Evolutionary conservation across 1,140 invertebrate species (phyloP).

Genomic region (Maniola jurtina): DNA sequence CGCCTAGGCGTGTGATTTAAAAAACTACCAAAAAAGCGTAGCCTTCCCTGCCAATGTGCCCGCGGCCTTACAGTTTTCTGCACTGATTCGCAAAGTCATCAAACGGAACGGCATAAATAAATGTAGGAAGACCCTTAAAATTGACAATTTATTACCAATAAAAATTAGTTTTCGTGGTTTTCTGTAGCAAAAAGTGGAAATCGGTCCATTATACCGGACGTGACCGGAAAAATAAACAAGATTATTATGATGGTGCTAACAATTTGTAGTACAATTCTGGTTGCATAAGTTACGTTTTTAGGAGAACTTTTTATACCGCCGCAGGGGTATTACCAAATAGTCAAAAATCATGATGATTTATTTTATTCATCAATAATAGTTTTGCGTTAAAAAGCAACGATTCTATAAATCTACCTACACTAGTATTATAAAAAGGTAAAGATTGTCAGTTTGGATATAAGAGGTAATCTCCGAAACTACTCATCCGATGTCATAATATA

Average conservation of each 20-base stretch:
- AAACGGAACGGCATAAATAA: not conserved
- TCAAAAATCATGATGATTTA: not conserved
- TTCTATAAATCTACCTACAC: too few relatives aligned
- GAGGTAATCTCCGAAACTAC: too few relatives aligned
- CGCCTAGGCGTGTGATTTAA: not conserved
- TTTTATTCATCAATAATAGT: too few relatives aligned
- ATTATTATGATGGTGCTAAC: constrained; percentile 6
- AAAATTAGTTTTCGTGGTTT: constrained; percentile 6
- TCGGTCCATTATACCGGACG: not conserved
- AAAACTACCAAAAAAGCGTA: not conserved
- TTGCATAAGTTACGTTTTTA: not conserved
- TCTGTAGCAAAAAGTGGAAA: constrained; percentile 1
- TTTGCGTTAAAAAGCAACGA: too few relatives aligned
- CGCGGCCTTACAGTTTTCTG: not conserved
- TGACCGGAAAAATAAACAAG: constrained; percentile 5
- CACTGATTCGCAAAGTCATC: not conserved
- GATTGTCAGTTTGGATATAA: too few relatives aligned
- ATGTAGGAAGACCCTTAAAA: constrained; percentile 1
- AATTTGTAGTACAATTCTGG: constrained; percentile 8
- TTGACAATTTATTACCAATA: not conserved
- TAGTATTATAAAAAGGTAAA: too few relatives aligned
- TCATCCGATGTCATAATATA: too few relatives aligned
- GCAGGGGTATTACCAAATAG: not conserved
- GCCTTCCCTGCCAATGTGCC: not conserved
- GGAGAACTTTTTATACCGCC: not conserved